Conservation (phyloP, 2,113 vertebrate genomes). For the Heterochromis multidens region DNA sequence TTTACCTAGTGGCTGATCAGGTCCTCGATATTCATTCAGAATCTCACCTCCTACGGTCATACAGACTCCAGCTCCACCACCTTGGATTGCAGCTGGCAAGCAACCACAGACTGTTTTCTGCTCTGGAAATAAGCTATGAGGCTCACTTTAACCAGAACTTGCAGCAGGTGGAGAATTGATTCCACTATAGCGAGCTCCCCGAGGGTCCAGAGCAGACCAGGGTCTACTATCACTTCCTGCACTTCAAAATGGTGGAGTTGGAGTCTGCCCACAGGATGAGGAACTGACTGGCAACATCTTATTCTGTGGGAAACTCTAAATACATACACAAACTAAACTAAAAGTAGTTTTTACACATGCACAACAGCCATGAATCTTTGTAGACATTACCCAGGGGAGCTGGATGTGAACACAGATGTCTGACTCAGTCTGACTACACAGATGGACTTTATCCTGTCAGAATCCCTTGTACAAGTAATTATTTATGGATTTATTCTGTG, state of each 20-base stretch:
- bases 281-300: neutral
- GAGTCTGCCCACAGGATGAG: neutral
- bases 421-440: neutral
- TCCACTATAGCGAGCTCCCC: no score
- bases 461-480: neutral
- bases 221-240: neutral
- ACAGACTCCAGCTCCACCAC: neutral
- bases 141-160: no score
- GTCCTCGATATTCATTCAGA: neutral
- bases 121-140: neutral
- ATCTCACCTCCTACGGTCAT: neutral
- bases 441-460: neutral
- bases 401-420: neutral
- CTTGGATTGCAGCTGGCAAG: neutral
- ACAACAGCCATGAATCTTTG: neutral
- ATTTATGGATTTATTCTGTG: neutral
- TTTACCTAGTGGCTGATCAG: neutral
- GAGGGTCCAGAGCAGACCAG: no score
- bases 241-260: neutral
- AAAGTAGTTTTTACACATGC: neutral
- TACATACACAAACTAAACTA: neutral
- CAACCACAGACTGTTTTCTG: accelerated
- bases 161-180: no score
- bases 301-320: neutral
- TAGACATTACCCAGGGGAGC: neutral